Evolutionary conservation across 2,888 invertebrate genomes (phyloP), one percentile per base, ranked within the genome.

Genomic region (Morinoia aosen): DNA sequence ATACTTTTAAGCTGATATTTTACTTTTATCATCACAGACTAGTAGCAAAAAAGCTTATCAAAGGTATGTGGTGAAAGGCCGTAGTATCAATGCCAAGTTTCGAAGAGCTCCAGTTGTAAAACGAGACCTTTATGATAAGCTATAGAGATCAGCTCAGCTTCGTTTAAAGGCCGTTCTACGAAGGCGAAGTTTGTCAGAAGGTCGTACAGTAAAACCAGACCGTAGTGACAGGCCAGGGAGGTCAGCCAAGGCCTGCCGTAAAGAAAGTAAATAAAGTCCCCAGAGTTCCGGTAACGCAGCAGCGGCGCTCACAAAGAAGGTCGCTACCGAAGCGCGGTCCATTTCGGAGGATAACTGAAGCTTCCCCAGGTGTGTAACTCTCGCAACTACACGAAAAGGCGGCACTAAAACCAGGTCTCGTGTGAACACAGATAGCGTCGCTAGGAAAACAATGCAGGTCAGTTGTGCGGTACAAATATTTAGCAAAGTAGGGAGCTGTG

Each of bases 401-500:
- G 90, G 40, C 90, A 39, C 90, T 90, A 90, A 90, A 90, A 48
- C 90, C 40, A 40, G 40, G 39, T 19, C 48, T 90, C 90, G 90
- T 90, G 90, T 90, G 48, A 90, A 90, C 90, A 48, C 90, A 10
- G 40, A 90, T 90, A 40, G 19, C 40, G 48, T 16, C n/a, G 40
- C 48, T 39, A 90, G 40, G 90, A 90, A 90, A 90, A 90, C 90
- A 90, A 90, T 48, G 90, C n/a, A 90, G 40, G 76, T 33, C 33
- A 10, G 76, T 33, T 33, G 76, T 33, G 76, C 76, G 76, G 25
- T 76, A 76, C 76, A 76, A 76, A 76, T 76, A 76, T 19, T 76
- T 33, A 76, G 76, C 25, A 1, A 33, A 76, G 76, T 76, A 16
- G 76, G 8, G 25, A 76, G 76, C 33, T 76, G 8, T 76, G 8